Evolutionary conservation across 2,888 invertebrate species (phyloP).

Genomic region (Sphinx pinastri): DNA sequence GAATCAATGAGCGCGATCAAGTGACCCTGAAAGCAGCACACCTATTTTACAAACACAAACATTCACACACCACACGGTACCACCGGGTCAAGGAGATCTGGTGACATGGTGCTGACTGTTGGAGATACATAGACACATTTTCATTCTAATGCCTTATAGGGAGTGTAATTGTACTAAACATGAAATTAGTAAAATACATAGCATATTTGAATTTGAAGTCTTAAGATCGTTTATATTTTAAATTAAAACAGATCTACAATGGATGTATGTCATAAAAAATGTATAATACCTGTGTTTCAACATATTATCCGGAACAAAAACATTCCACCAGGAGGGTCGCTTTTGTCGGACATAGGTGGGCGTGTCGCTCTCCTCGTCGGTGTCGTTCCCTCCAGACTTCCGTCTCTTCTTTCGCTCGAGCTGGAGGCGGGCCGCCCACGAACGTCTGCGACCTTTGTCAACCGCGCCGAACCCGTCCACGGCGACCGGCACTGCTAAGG

Average conservation of each 20-base stretch:
- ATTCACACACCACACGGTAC: conserved; percentile 55
- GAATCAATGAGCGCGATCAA: conserved; percentile 30
- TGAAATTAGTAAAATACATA: conserved; percentile 41
- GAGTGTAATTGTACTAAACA: conserved; percentile 50
- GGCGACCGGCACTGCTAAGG: conserved; percentile 70
- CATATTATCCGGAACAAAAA: conserved; percentile 91
- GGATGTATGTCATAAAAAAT: conserved; percentile 28
- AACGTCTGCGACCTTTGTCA: conserved; percentile 85
- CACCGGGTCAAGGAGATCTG: conserved; percentile 72
- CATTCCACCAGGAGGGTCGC: conserved; percentile 95
- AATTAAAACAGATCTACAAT: neutral
- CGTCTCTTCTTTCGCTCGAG: conserved; percentile 82
- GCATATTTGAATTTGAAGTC: conserved; percentile 1
- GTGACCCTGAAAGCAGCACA: conserved; percentile 55
- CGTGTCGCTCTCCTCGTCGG: conserved; percentile 72
- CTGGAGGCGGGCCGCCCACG: conserved; percentile 84
- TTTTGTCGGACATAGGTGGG: conserved; percentile 86
- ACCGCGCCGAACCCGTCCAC: conserved; percentile 63
- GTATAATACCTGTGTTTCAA: conserved; percentile 85
- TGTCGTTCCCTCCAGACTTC: conserved; percentile 79
- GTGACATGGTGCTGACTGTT: conserved; percentile 55
- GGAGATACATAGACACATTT: conserved; percentile 44
- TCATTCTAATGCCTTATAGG: conserved; percentile 65
- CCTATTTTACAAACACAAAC: conserved; percentile 59
- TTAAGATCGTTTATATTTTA: neutral